Evolutionary conservation across 2,888 invertebrate genomes (phyloP), one percentile per base, ranked within the genome.

Genomic region (Noctua pronuba): DNA sequence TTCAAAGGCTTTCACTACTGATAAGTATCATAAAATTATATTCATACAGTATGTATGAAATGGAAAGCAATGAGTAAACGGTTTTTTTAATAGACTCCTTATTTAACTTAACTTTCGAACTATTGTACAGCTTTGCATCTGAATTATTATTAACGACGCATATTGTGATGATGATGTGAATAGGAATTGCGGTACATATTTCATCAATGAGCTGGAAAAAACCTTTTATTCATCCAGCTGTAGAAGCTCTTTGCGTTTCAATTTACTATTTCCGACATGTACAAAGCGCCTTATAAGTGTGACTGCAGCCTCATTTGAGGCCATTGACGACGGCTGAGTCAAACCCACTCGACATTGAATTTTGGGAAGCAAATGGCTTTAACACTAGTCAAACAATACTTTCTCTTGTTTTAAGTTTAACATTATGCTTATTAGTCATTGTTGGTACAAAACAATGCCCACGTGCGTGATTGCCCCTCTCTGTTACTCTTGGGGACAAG

Each of bases 1-100:
- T 86, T 75, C 65, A 82, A 86, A 85, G 81, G 89, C 91, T 92
- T 91, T 91, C 92, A 87, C 91, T 84, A 76, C 71, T 77, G 73
- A 80, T 89, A 85, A 82, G 67, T 79, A 77, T 84, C 66, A 66
- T 79, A 66, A 80, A 83, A 79, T 75, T 46, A 76, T 79, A 80
- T 79, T 77, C 65, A 77, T 80, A 62, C n/a, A 64, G 58, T 66
- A 38, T 77, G 65, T 82, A 75, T 76, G 73, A 76, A 88, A 86
- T 83, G 77, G 90, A 89, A 89, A 90, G 89, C 72, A 83, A 85
- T 89, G 89, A 89, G 75, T 86, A 76, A 77, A 84, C 87, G 21
- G 44, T 83, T 88, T 88, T 41, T 79, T 82, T 75, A 73, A 73
- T 80, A 73, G 60, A 75, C 73, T 65, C 66, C 75, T 72, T 66